Evolutionary conservation across 2,113 vertebrate genomes (phyloP).

Genomic region (Tragelaphus strepsiceros): DNA sequence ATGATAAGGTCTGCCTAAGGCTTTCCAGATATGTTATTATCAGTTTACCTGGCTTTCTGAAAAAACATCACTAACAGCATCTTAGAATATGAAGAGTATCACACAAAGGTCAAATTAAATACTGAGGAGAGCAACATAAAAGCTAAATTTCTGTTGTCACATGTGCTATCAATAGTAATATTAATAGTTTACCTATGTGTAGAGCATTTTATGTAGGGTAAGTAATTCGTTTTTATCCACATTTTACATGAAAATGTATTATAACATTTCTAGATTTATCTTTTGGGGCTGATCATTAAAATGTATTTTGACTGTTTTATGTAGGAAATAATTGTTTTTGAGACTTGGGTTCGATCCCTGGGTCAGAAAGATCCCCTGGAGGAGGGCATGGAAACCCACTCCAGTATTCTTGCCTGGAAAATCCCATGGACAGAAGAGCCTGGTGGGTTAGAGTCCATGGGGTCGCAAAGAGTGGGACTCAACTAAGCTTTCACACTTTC

Average conservation of each 20-base stretch:
- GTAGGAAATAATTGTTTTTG: background rate
- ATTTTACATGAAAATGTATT: background rate
- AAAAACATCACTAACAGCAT: background rate
- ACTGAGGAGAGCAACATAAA: background rate
- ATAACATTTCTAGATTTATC: background rate
- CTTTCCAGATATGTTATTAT: background rate
- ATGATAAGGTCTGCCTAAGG: background rate
- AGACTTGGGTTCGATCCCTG: background rate
- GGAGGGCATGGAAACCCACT: background rate
- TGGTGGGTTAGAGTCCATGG: background rate
- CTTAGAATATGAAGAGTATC: background rate
- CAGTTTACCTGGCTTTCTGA: background rate
- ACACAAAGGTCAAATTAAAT: background rate
- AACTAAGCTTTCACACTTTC: background rate
- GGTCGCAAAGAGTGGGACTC: background rate
- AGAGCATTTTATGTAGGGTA: background rate
- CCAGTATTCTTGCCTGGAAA: background rate
- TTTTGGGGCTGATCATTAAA: background rate
- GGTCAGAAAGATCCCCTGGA: background rate
- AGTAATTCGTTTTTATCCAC: background rate
- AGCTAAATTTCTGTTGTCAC: background rate
- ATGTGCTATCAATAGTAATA: background rate
- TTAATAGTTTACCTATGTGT: background rate
- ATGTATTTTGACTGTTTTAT: background rate
- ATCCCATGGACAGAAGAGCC: background rate